phyloP scores from a whole-genome alignment of 2,888 invertebrate species.

The Dryobota labecula region DNA sequence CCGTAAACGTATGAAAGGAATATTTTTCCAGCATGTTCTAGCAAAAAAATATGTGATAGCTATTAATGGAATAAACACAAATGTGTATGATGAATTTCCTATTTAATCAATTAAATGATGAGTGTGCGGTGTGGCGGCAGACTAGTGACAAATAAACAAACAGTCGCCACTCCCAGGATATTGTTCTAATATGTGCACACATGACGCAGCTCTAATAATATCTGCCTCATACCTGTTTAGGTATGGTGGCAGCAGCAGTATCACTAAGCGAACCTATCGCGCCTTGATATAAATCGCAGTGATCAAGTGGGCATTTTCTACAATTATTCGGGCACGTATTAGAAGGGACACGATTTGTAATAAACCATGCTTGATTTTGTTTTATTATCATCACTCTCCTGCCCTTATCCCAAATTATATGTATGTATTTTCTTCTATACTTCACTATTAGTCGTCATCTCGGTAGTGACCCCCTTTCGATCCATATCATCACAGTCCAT shows the following conservation, averaged over 20 bases:
- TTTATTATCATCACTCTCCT: too few relatives aligned
- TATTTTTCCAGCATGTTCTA: neutral
- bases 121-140: conserved; percentile 20
- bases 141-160: conserved; percentile 27
- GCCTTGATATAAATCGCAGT: too few relatives aligned
- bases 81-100: conserved; percentile 31
- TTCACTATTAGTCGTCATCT: too few relatives aligned
- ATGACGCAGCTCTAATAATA: conserved; percentile 1
- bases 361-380: neutral
- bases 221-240: too few relatives aligned
- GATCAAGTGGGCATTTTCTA: neutral
- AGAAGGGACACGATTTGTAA: neutral
- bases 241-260: too few relatives aligned
- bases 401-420: too few relatives aligned
- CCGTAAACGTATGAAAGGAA: neutral
- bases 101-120: conserved; percentile 26
- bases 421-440: too few relatives aligned
- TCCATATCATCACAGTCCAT: too few relatives aligned
- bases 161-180: conserved; percentile 34
- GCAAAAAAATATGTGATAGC: conserved; percentile 11
- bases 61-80: conserved; percentile 9
- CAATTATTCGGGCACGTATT: neutral
- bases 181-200: conserved; percentile 30
- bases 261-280: too few relatives aligned
- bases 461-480: too few relatives aligned